Percentiles rank a stretch among this genome's conserved stretches.
phyloP scores from a whole-genome alignment of 2,113 vertebrate species.

The Arothron firmamentum region DNA sequence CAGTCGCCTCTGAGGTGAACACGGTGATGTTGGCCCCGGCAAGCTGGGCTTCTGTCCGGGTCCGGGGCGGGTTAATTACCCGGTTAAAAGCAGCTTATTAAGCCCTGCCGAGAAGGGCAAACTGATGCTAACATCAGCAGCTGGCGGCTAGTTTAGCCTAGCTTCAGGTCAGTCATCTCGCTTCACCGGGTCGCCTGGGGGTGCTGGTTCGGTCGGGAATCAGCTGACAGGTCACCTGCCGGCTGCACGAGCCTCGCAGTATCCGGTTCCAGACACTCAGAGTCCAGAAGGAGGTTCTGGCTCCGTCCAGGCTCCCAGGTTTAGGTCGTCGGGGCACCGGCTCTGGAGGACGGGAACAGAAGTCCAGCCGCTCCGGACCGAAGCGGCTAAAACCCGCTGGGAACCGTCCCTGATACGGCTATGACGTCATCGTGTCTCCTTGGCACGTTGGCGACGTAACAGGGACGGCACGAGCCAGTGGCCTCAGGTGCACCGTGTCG shows the following conservation, averaged over 20 bases:
- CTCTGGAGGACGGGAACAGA: no score
- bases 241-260: background rate
- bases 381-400: background rate
- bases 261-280: background rate
- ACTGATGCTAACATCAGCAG: constrained; percentile 20
- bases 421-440: no score
- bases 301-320: no score
- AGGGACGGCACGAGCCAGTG: background rate
- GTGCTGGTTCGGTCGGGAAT: background rate
- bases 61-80: background rate
- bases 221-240: background rate
- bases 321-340: no score
- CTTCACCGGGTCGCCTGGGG: background rate
- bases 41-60: background rate
- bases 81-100: background rate
- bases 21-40: background rate
- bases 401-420: no score
- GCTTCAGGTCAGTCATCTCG: background rate
- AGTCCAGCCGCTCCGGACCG: background rate
- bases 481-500: background rate
- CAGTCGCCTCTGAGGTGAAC: constrained; percentile 57
- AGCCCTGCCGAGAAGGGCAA: constrained; percentile 9
- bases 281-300: background rate
- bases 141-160: background rate
- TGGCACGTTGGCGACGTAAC: no score